Conservation (phyloP, 2,888 invertebrate genomes). For the Lochmaea capreae region DNA sequence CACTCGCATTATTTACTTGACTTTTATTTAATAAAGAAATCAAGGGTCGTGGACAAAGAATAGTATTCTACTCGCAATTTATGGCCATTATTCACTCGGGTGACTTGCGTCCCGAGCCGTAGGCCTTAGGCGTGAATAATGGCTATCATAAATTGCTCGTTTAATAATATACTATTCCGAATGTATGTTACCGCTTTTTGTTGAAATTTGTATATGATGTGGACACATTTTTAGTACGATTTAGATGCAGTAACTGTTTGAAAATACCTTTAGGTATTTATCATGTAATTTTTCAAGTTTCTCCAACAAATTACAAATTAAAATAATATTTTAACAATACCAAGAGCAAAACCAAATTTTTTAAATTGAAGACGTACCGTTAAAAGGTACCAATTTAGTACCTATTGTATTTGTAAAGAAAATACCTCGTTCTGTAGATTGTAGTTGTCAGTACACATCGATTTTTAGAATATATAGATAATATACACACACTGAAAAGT, state of each 20-base stretch:
- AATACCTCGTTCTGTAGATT: slow-evolving; percentile 14
- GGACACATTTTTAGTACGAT: no score
- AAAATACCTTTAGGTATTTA: not conserved
- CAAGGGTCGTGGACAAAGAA: no score
- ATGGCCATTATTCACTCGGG: no score
- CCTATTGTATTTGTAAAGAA: slow-evolving; percentile 15
- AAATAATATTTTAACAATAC: slow-evolving; percentile 4
- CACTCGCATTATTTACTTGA: no score
- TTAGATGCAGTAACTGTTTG: not conserved
- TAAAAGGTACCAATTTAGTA: not conserved
- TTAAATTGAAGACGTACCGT: slow-evolving; percentile 1
- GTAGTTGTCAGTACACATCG: slow-evolving; percentile 7
- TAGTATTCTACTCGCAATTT: no score
- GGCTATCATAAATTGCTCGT: no score
- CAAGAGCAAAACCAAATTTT: slow-evolving; percentile 11
- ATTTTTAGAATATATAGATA: slow-evolving; percentile 8
- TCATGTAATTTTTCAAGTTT: not conserved
- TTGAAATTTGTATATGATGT: no score
- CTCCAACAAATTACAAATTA: slow-evolving; percentile 30
- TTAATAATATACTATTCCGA: no score
- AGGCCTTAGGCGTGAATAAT: no score
- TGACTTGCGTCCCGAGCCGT: no score
- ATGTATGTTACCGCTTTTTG: no score
- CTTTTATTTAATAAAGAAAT: no score
- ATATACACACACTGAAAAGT: slow-evolving; percentile 6